A percentile compares a stretch with the other conserved stretches of the same genome.
Evolutionary conservation across 1,140 invertebrate genomes (phyloP).

Genomic region (Scaptomyza pallida): DNA sequence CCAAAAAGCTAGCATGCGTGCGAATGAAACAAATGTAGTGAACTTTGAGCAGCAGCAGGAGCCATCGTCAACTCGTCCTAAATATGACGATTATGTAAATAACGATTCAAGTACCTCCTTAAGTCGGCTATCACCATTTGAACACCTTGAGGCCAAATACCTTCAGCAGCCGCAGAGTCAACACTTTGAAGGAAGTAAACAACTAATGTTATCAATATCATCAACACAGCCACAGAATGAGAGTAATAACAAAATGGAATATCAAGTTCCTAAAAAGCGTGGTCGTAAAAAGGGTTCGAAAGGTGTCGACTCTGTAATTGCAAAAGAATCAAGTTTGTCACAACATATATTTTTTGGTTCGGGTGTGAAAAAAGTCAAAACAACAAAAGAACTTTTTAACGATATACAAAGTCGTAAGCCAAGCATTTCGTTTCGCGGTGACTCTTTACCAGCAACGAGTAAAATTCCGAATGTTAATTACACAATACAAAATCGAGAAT

Average conservation of each 20-base stretch:
- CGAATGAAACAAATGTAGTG: neutral
- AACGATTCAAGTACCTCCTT: constrained; percentile 65
- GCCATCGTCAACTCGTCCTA: neutral
- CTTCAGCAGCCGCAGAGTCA: neutral
- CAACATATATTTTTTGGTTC: constrained; percentile 81
- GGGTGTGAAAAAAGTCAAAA: constrained; percentile 91
- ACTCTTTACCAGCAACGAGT: constrained; percentile 7
- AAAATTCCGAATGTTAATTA: constrained; percentile 35
- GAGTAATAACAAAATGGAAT: neutral
- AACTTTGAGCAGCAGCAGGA: constrained; percentile 21
- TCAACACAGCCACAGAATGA: neutral
- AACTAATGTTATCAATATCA: constrained; percentile 10
- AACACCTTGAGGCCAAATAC: constrained; percentile 26
- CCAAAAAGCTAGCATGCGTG: constrained; percentile 4
- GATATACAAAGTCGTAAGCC: constrained; percentile 88
- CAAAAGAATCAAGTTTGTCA: constrained; percentile 69
- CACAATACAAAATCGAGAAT: constrained; percentile 35
- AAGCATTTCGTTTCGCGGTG: constrained; percentile 29
- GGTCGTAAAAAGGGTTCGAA: constrained; percentile 90
- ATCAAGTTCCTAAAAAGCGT: constrained; percentile 85
- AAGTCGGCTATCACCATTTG: constrained; percentile 59
- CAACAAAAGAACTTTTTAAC: constrained; percentile 92
- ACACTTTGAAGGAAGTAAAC: constrained; percentile 20
- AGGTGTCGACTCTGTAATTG: constrained; percentile 84
- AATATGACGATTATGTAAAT: constrained; percentile 38